These are phyloP conservation scores for Macrophya alboannulata DNA, from an alignment of 2,888 invertebrate genomes.

Conservation along the genomic window DNA sequence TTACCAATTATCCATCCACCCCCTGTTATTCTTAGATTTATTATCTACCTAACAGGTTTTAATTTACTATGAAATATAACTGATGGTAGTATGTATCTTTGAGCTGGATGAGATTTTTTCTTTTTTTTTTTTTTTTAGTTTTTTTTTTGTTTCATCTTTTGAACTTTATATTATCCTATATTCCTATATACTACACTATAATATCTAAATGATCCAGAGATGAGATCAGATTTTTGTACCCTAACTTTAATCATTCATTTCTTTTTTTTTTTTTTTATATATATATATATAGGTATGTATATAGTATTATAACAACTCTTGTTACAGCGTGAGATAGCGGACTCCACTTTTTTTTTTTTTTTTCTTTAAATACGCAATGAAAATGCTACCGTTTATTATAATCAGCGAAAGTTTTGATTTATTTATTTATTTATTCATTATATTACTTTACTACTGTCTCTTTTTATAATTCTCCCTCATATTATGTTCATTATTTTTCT, in stretches of 20 bases:
- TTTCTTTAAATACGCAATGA: conserved; percentile 25
- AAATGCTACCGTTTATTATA: conserved; percentile 32
- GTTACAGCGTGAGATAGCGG: not conserved
- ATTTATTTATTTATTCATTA: conserved; percentile 7
- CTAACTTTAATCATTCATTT: conserved; percentile 11
- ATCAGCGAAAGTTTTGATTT: conserved; percentile 7
- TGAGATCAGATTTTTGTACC: conserved; percentile 40
- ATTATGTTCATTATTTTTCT: conserved; percentile 39
- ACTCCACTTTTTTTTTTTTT: not conserved
- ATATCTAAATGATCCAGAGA: conserved; percentile 26
- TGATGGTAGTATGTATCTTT: conserved; percentile 25
- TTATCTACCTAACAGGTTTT: conserved; percentile 9
- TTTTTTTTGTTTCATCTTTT: not conserved
- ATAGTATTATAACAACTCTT: not conserved
- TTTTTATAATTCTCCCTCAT: conserved; percentile 48
- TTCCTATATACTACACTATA: not conserved
- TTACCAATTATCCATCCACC: not conserved
- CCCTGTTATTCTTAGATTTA: not conserved
- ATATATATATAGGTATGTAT: not conserved
- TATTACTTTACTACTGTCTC: conserved; percentile 48
- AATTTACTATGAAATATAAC: conserved; percentile 27
- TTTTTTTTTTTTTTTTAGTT: not conserved
- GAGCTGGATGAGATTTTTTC: conserved; percentile 41
- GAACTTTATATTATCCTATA: not conserved
- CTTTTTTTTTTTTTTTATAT: not conserved